Conservation (phyloP, 2,113 vertebrate genomes). For the Calyptommatus sinebrachiatus region DNA sequence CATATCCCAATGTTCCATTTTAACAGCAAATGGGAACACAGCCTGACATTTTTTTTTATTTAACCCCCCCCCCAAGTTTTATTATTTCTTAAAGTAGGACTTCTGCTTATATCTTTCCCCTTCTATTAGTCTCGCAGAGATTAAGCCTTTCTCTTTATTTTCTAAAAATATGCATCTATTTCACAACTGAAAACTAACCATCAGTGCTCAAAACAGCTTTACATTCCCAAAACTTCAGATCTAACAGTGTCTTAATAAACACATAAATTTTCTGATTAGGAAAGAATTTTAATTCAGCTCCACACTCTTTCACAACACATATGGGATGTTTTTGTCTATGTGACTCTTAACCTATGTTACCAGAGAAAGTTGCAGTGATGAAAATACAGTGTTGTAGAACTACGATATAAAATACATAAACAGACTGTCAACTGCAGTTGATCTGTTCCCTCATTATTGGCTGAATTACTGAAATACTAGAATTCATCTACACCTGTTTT, state of each 20-base stretch:
- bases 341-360: neutral
- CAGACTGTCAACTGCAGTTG: accelerated
- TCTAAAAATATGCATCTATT: constrained; percentile 34
- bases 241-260: neutral
- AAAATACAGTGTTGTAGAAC: too few species aligned
- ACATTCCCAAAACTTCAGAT: neutral
- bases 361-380: too few species aligned
- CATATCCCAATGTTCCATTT: constrained; percentile 23
- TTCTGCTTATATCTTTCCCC: neutral
- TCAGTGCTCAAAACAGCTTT: neutral
- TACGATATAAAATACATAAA: neutral
- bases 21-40: constrained; percentile 21
- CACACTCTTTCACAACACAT: neutral
- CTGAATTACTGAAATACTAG: neutral
- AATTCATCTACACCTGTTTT: too few species aligned
- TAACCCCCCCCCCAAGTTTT: neutral
- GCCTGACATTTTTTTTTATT: constrained; percentile 21
- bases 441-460: accelerated
- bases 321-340: neutral
- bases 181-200: constrained; percentile 7
- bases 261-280: neutral
- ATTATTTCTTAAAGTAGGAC: neutral
- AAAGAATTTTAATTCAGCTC: neutral
- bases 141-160: neutral
- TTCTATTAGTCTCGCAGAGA: constrained; percentile 8